phyloP scores from a whole-genome alignment of 2,888 invertebrate genomes.

The Saturnia pavonia region DNA sequence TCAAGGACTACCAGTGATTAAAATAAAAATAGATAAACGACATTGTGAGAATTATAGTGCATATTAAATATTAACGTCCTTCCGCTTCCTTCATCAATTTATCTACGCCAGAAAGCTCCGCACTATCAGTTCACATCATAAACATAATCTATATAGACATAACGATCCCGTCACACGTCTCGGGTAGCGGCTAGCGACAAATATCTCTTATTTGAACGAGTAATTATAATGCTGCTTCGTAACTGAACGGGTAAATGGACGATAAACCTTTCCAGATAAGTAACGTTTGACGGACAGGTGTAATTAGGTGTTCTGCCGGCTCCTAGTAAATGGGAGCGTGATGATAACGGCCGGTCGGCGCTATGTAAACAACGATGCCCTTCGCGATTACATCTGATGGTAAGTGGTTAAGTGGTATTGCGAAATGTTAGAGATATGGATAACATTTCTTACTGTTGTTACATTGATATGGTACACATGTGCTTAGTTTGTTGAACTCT shows the following conservation, averaged over 20 bases:
- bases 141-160: constrained; percentile 3
- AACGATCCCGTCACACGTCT: constrained; percentile 10
- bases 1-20: neutral
- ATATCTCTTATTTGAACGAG: constrained; percentile 19
- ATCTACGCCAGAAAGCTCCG: neutral
- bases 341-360: constrained; percentile 50
- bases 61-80: constrained; percentile 11
- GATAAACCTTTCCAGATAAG: constrained; percentile 63
- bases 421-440: constrained; percentile 44
- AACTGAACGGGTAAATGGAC: constrained; percentile 53
- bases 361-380: constrained; percentile 69
- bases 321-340: constrained; percentile 59
- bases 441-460: constrained; percentile 25
- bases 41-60: neutral
- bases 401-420: constrained; percentile 61
- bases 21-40: constrained; percentile 2
- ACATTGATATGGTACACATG: neutral
- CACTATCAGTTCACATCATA: constrained; percentile 11
- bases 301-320: constrained; percentile 64
- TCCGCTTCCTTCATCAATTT: constrained; percentile 9
- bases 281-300: constrained; percentile 70
- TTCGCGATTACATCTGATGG: constrained; percentile 58
- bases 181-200: constrained; percentile 15
- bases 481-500: neutral
- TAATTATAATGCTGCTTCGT: constrained; percentile 34